These are phyloP conservation scores for Neodon shergylaensis DNA, from an alignment of 2,113 vertebrate species.

Conservation along the genomic window DNA sequence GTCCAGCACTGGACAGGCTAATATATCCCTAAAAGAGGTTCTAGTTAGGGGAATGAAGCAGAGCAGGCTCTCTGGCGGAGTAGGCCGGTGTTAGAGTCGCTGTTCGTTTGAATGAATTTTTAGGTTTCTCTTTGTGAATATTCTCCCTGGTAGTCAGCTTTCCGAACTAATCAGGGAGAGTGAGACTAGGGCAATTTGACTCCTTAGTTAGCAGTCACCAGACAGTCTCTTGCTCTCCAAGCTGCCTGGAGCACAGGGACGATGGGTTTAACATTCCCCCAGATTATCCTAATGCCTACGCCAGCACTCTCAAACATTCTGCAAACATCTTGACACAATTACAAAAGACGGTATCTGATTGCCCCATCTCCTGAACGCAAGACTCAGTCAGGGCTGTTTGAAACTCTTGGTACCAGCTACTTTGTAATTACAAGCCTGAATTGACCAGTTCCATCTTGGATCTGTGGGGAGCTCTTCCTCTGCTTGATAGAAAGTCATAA, in stretches of 20 bases:
- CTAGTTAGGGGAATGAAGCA: neutral
- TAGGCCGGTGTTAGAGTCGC: neutral
- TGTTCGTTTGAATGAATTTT: neutral
- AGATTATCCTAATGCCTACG: neutral
- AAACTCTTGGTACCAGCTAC: neutral
- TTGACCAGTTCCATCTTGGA: neutral
- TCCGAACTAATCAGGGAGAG: neutral
- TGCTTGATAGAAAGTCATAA: neutral
- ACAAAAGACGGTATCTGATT: neutral
- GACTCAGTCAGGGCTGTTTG: neutral
- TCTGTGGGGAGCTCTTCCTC: neutral
- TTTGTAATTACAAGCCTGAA: neutral
- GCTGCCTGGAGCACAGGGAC: neutral
- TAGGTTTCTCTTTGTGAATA: neutral
- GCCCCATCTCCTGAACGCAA: neutral
- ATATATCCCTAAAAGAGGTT: neutral
- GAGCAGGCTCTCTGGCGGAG: neutral
- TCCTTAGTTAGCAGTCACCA: neutral
- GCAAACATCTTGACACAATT: neutral
- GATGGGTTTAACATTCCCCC: neutral
- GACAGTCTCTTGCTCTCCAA: neutral
- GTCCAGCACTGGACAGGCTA: neutral
- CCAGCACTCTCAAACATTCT: neutral
- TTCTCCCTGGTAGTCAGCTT: neutral
- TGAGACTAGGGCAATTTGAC: neutral